Evolutionary conservation across 30 jellyfish, hydroid and myxozoan genomes (phyloP), one percentile per base, ranked within the genome.

Genomic region (Aurelia sp.): DNA sequence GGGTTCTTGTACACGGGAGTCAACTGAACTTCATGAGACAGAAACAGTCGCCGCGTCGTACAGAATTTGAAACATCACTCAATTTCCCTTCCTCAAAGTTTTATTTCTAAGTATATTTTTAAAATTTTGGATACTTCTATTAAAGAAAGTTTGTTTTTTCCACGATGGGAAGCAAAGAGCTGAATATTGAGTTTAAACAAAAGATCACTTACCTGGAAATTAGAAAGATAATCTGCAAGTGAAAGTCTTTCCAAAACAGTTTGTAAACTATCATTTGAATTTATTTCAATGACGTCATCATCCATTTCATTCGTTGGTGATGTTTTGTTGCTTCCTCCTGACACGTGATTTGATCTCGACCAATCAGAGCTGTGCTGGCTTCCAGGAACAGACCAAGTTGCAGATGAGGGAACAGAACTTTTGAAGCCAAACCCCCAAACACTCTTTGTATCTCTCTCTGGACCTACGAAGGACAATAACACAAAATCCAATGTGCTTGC

Each of bases 401-500:
- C 58, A 13, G 90, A 65, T 53, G 96, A 52, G 17, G 89, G 78
- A 1, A 60, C 87, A 3, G 89, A 61, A 7, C 91, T 62, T 51
- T 78, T 78, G 88, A 88, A 93, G 58, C 94, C 97, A 65, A 93
- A 93, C 15, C 95, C 97, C 98, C 98, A 93, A 12, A 93, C 93
- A 57, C 73, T 76, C 71, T 84, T 97, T 7, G 88, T 58, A 58
- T 85, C 90, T 22, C 90, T 31, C n/a, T 93, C 98, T 50, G 81
- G n/a, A 19, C 96, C 97, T 85, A 19, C 30, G 51, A 15, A 21
- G 27, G 44, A 69, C 18, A 44, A 44, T 44, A 7, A 7, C 55
- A 44, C 8, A 44, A 44, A 44, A 44, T 44, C 55, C 13, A 16
- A 37, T 37, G 4, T 37, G 50, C 10, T 37, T 37, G 50, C 7